Conservation (phyloP, 1,140 invertebrate species). For the Panagrolaimus sp. region DNA sequence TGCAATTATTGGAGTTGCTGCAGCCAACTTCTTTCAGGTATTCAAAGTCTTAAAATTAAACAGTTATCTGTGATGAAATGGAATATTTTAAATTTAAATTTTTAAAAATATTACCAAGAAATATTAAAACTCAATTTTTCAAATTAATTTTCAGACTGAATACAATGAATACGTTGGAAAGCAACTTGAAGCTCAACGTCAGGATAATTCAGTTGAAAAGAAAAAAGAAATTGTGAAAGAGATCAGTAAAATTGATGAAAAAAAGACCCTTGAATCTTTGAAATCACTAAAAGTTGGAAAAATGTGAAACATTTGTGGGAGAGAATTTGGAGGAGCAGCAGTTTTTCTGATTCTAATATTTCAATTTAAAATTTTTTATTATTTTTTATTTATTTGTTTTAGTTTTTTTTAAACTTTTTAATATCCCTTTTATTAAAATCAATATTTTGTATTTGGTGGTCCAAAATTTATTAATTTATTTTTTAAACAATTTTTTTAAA, state of each 20-base stretch:
- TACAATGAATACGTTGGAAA: conserved; percentile 23
- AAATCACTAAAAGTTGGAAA: conserved; percentile 2
- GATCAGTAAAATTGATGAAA: conserved; percentile 7
- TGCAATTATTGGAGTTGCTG: conserved; percentile 19
- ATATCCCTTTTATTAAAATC: too few species aligned
- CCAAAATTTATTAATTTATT: too few species aligned
- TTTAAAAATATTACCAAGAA: background rate
- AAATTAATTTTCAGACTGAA: conserved; percentile 18
- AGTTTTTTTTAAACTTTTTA: too few species aligned
- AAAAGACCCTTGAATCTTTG: conserved; percentile 10
- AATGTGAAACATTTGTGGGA: too few species aligned
- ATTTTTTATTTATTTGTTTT: too few species aligned
- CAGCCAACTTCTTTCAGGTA: conserved; percentile 29
- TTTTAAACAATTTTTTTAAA: too few species aligned
- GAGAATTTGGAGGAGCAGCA: too few species aligned
- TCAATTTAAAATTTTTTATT: too few species aligned
- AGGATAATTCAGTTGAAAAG: background rate
- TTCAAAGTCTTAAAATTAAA: background rate
- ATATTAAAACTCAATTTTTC: background rate
- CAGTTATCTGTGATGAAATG: conserved; percentile 10
- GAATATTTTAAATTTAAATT: background rate
- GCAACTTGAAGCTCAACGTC: background rate
- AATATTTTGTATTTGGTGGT: too few species aligned
- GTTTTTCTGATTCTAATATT: too few species aligned
- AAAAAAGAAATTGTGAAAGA: conserved; percentile 5